Evolutionary conservation across 2,113 vertebrate genomes (phyloP).

Genomic region (Ardeotis arabs): DNA sequence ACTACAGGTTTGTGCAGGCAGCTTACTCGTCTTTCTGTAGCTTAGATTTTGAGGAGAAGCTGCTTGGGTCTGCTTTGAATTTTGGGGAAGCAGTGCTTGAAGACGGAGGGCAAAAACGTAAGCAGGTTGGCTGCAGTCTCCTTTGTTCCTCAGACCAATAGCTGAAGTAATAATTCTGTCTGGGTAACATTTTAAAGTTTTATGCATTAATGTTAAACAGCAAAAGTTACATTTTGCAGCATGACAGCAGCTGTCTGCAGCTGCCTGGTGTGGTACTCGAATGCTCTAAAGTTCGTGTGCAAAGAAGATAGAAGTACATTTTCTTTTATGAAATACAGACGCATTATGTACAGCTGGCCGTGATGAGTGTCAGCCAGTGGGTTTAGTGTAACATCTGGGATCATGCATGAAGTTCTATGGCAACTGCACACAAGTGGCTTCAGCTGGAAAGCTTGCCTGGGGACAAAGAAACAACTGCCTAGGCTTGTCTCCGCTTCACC

Average conservation of each 20-base stretch:
- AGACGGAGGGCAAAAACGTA: too few relatives aligned
- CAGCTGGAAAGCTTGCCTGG: neutral
- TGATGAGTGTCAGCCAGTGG: neutral
- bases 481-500: neutral
- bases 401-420: accelerated
- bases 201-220: neutral
- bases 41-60: neutral
- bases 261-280: too few relatives aligned
- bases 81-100: neutral
- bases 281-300: neutral
- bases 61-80: neutral
- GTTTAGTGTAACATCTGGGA: neutral
- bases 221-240: neutral
- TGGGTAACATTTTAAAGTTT: neutral
- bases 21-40: neutral
- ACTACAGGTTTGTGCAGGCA: conserved; percentile 83
- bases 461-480: neutral
- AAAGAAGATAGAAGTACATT: neutral
- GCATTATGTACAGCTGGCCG: neutral
- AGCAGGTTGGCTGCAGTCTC: neutral
- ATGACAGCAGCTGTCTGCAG: neutral
- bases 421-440: neutral
- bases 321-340: accelerated
- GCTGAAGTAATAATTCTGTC: neutral
- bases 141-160: neutral